Conservation (phyloP, 2,113 vertebrate species). For the Zosterops pallidus region DNA sequence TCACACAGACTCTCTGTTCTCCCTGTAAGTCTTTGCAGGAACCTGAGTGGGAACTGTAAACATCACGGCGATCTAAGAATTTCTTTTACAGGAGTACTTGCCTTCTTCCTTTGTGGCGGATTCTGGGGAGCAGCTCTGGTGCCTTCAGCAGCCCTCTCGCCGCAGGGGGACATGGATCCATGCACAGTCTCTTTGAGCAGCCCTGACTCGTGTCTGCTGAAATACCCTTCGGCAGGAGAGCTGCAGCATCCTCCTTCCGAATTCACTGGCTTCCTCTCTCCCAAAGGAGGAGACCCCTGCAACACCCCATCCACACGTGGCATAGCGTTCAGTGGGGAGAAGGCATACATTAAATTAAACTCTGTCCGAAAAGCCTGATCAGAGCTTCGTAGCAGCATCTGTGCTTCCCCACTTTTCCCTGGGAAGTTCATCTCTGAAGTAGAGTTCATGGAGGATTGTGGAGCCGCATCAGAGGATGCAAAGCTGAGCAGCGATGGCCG, state of each 20-base stretch:
- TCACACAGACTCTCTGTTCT: accelerated
- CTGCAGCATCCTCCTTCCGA: slow-evolving; percentile 85
- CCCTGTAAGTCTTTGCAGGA: background rate
- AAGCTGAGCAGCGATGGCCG: slow-evolving; percentile 77
- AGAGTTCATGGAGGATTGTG: slow-evolving; percentile 73
- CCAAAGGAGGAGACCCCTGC: slow-evolving; percentile 73
- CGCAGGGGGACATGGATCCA: slow-evolving; percentile 85
- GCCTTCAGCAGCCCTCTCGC: slow-evolving; percentile 87
- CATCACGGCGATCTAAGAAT: background rate
- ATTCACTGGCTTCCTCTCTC: slow-evolving; percentile 83
- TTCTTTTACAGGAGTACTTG: slow-evolving; percentile 66
- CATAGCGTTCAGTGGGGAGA: slow-evolving; percentile 96
- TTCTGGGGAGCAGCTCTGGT: slow-evolving; percentile 87
- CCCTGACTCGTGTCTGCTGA: slow-evolving; percentile 82
- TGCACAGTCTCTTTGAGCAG: slow-evolving; percentile 81
- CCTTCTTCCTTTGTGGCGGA: slow-evolving; percentile 97
- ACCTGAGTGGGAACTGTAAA: background rate
- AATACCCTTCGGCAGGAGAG: slow-evolving; percentile 89
- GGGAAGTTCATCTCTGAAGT: slow-evolving; percentile 74
- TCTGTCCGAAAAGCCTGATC: slow-evolving; percentile 98
- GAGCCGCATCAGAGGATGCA: slow-evolving; percentile 75
- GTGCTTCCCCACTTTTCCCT: slow-evolving; percentile 77
- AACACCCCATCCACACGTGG: slow-evolving; percentile 80
- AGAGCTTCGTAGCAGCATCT: slow-evolving; percentile 78
- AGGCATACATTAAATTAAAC: slow-evolving; percentile 99